These are phyloP conservation scores for Australoheros facetus DNA, from an alignment of 2,797 vertebrate genomes.

Conservation along the genomic window DNA sequence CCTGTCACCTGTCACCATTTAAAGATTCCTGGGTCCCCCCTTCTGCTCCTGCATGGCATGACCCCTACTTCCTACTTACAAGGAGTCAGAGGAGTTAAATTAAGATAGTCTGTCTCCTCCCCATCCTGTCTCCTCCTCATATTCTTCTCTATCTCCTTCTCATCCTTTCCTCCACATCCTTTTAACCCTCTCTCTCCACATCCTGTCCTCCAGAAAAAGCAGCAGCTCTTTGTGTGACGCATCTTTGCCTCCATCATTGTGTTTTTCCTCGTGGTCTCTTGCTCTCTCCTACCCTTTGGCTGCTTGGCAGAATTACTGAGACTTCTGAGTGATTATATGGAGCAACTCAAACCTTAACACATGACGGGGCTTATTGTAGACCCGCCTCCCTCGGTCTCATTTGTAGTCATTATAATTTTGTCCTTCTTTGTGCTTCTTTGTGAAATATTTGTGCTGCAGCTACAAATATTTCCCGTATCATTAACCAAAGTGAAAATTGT, in stretches of 20 bases:
- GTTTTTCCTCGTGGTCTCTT: constrained; percentile 1
- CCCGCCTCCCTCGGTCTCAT: background rate
- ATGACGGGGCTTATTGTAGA: constrained; percentile 66
- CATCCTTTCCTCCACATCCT: constrained; percentile 58
- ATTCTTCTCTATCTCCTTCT: constrained; percentile 28
- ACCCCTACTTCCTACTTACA: constrained; percentile 34
- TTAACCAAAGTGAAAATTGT: background rate
- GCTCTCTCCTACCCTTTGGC: background rate
- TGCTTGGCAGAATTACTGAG: constrained; percentile 51
- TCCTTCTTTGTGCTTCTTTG: too few species aligned
- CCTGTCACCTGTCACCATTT: background rate
- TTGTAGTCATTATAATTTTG: constrained; percentile 6
- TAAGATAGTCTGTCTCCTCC: constrained; percentile 47
- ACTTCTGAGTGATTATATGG: constrained; percentile 62
- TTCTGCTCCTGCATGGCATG: background rate
- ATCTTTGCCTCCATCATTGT: background rate
- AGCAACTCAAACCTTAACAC: constrained; percentile 66
- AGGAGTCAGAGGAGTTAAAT: constrained; percentile 17
- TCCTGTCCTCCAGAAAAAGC: constrained; percentile 38
- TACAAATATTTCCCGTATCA: background rate
- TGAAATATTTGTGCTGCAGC: background rate
- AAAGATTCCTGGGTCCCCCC: background rate
- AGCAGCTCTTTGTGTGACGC: background rate
- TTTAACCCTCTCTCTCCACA: constrained; percentile 27
- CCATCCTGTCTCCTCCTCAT: constrained; percentile 59